Conservation (phyloP, 2,888 invertebrate species). For the Andrena minutula region DNA sequence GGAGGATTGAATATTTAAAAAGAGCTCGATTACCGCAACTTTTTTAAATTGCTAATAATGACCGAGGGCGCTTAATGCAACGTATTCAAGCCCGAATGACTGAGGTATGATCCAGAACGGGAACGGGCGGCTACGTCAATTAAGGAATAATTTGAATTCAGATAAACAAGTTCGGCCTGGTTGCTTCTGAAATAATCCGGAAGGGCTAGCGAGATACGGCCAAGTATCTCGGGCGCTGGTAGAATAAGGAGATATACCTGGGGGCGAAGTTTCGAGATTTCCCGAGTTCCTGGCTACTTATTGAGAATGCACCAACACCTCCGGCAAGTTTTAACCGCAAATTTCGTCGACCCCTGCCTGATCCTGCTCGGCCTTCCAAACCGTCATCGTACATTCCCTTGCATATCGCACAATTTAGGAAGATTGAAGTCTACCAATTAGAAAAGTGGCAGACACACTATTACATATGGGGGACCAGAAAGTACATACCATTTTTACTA, state of each 20-base stretch:
- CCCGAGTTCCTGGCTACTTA: constrained; percentile 47
- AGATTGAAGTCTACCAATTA: too few species aligned
- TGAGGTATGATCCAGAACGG: background rate
- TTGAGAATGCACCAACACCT: constrained; percentile 62
- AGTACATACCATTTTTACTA: too few species aligned
- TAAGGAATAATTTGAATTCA: constrained; percentile 34
- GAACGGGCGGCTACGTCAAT: constrained; percentile 25
- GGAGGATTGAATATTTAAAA: constrained; percentile 19
- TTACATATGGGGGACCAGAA: too few species aligned
- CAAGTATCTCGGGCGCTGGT: constrained; percentile 38
- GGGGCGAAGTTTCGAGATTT: constrained; percentile 36
- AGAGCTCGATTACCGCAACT: constrained; percentile 2
- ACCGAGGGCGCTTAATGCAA: background rate
- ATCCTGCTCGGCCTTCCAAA: constrained; percentile 12
- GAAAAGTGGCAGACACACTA: too few species aligned
- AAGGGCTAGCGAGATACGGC: constrained; percentile 1
- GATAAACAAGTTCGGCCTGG: constrained; percentile 38
- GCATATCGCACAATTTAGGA: constrained; percentile 31
- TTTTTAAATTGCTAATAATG: constrained; percentile 52
- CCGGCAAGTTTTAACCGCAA: constrained; percentile 59
- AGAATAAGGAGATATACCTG: constrained; percentile 28
- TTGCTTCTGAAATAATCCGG: constrained; percentile 36
- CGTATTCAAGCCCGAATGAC: background rate
- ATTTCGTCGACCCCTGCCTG: constrained; percentile 54
- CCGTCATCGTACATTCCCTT: constrained; percentile 43